Evolutionary conservation across 92 coral and sea anemone species (phyloP).

Genomic region (Zoanthus gigantus): DNA sequence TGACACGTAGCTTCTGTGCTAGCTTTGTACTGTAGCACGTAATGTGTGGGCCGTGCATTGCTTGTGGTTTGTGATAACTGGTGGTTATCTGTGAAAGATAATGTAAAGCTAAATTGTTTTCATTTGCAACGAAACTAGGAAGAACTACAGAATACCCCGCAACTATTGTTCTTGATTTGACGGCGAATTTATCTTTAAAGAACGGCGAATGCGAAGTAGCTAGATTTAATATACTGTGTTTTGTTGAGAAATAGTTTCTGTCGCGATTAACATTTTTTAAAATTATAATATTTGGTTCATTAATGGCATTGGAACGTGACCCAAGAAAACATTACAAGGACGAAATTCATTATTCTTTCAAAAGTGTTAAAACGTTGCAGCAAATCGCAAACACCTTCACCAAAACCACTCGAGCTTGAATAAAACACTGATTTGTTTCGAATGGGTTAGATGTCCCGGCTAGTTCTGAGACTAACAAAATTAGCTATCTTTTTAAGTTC

Average conservation of each 20-base stretch:
- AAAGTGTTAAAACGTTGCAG: neutral
- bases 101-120: neutral
- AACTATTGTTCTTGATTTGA: too few relatives aligned
- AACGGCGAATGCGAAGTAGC: too few relatives aligned
- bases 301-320: neutral
- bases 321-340: neutral
- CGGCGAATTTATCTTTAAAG: too few relatives aligned
- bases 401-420: neutral
- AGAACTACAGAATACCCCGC: neutral
- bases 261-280: neutral
- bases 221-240: neutral
- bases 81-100: neutral
- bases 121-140: neutral
- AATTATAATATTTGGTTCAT: neutral
- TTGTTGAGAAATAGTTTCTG: neutral
- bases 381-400: constrained; percentile 1
- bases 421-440: neutral
- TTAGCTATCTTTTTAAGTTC: neutral
- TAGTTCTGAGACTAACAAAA: neutral
- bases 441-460: neutral
- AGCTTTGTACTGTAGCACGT: neutral
- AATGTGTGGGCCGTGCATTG: neutral
- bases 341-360: neutral
- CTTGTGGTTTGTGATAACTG: neutral
- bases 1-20: neutral